Conservation (phyloP, 2,797 vertebrate species). For the Margarornis squamiger region DNA sequence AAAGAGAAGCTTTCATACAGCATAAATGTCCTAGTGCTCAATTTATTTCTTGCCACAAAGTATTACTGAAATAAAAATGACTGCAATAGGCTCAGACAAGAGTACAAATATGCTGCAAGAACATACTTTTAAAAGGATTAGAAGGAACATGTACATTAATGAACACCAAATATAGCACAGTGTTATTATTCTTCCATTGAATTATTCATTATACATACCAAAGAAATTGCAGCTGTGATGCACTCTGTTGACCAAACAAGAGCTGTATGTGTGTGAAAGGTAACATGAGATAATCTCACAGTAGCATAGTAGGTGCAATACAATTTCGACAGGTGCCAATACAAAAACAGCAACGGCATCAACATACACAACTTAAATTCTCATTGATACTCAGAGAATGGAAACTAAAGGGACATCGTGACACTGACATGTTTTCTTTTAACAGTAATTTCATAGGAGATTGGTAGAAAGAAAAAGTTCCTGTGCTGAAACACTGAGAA, state of each 20-base stretch:
- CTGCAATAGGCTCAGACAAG: background rate
- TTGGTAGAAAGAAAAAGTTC: background rate
- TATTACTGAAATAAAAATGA: conserved; percentile 13
- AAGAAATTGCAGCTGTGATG: conserved; percentile 4
- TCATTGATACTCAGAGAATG: background rate
- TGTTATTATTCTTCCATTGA: background rate
- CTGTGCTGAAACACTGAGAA: background rate
- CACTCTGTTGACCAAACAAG: conserved; percentile 10
- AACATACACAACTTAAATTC: background rate
- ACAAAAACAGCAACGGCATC: background rate
- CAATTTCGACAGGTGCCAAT: background rate
- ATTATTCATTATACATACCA: conserved; percentile 33
- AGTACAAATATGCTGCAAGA: conserved; percentile 3
- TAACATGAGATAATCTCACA: background rate
- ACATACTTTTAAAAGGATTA: background rate
- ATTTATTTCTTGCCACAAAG: conserved; percentile 29
- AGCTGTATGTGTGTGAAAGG: background rate
- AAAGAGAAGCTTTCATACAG: background rate
- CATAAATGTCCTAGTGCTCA: background rate
- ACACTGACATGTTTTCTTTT: background rate
- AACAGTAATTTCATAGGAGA: background rate
- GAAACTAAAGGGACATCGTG: background rate
- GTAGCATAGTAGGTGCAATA: background rate
- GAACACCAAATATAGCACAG: conserved; percentile 39
- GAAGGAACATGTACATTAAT: background rate